Percentiles rank a stretch among this genome's conserved stretches.
These are phyloP conservation scores for Emydocephalus ijimae DNA, from an alignment of 2,113 vertebrate species.

Conservation along the genomic window DNA sequence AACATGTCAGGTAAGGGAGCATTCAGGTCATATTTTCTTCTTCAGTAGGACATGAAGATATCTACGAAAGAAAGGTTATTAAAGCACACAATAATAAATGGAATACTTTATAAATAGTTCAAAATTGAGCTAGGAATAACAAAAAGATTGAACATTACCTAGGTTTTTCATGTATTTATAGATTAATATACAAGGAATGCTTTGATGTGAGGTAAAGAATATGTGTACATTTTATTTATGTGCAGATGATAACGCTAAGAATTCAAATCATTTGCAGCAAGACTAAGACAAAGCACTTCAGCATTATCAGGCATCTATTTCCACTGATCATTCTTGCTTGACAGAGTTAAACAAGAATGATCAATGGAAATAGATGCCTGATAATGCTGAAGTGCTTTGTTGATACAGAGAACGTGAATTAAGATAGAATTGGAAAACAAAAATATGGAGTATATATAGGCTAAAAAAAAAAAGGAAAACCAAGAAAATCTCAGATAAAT, in stretches of 20 bases:
- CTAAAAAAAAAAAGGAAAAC: background rate
- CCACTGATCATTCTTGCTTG: background rate
- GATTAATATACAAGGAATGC: background rate
- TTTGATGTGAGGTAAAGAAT: background rate
- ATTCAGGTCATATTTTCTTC: background rate
- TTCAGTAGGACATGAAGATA: background rate
- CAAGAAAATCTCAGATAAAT: background rate
- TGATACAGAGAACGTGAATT: background rate
- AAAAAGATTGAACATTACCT: background rate
- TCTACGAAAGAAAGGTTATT: background rate
- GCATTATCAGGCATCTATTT: background rate
- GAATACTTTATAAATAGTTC: background rate
- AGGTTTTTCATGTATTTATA: background rate
- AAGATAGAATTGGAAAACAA: background rate
- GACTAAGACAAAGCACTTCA: background rate
- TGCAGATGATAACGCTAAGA: background rate
- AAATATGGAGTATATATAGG: background rate
- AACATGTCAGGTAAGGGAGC: background rate
- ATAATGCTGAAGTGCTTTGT: background rate
- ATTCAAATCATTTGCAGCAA: background rate
- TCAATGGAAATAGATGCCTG: background rate
- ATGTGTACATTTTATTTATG: background rate
- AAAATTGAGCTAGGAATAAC: background rate
- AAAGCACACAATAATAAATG: background rate
- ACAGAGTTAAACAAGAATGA: background rate